A percentile compares a stretch with the other conserved stretches of the same genome.
Evolutionary conservation across 2,888 invertebrate genomes (phyloP).

Genomic region (Drosophila mettleri): DNA sequence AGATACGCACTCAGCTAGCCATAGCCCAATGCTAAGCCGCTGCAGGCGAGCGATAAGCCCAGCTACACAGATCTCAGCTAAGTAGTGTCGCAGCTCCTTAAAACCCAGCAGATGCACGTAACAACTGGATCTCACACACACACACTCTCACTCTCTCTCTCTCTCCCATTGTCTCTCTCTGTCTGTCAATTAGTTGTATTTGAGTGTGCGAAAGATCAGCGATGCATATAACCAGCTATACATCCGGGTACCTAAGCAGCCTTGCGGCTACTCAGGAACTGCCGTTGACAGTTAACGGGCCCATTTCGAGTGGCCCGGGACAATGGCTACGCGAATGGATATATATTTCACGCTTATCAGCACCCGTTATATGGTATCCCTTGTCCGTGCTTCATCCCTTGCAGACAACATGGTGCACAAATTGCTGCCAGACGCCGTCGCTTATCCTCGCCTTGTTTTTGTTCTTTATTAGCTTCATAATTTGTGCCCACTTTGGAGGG

Average conservation of each 20-base stretch:
- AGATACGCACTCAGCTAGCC: conserved; percentile 14
- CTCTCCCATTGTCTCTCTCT: conserved; percentile 16
- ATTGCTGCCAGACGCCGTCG: conserved; percentile 50
- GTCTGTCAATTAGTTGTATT: conserved; percentile 68
- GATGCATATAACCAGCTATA: conserved; percentile 69
- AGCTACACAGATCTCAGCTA: conserved; percentile 17
- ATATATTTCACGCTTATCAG: conserved; percentile 81
- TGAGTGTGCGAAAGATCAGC: conserved; percentile 63
- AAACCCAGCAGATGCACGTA: conserved; percentile 73
- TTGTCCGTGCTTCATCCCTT: background rate
- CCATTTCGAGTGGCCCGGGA: conserved; percentile 62
- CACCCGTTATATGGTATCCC: conserved; percentile 28
- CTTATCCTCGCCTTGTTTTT: conserved; percentile 56
- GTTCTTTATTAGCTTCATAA: conserved; percentile 78
- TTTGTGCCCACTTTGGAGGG: conserved; percentile 68
- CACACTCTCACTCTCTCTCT: background rate
- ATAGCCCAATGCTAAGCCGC: conserved; percentile 58
- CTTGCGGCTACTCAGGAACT: conserved; percentile 41
- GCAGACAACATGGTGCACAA: conserved; percentile 45
- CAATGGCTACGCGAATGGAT: conserved; percentile 29
- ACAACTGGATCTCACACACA: background rate
- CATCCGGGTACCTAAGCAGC: conserved; percentile 37
- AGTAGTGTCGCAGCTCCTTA: conserved; percentile 35
- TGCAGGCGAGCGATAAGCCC: conserved; percentile 68
- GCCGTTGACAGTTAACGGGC: conserved; percentile 71